Base-by-base conservation (phyloP, 2,888 invertebrate genomes). In the Drosophila robusta region DNA sequence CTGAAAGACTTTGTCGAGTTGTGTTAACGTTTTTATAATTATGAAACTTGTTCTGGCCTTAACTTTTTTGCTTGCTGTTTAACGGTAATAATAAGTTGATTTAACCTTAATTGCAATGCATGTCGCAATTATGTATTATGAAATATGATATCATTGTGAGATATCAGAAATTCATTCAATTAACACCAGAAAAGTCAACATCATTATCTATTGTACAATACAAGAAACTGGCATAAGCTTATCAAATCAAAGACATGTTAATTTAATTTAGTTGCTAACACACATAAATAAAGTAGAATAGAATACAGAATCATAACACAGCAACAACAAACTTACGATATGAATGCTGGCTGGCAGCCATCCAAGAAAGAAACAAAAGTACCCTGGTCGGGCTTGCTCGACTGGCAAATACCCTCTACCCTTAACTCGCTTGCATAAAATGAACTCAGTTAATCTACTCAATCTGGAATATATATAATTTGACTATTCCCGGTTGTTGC, bases 101-200 rank as follows among this genome's bases (percentile, higher is more conserved):
- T 42, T 34, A 26, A 49, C 39, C 34, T 16, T 64, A 44, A 42
- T 42, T 64, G 29, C 64, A 26, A 32, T 62, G 32, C 29, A 45
- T 29, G 29, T n/a, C 14, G 61, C 32, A 26, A 26, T 18, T 34
- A 47, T 18, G 18, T 26, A 50, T 36, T 42, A 29, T 39, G 52
- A 18, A 51, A 45, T 56, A 52, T 38, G 16, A 45, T 38, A 64
- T 32, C 26, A 39, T 34, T 39, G 12, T 4, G n/a, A 22, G 32
- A 51, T 42, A 63, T 63, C 49, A 5, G 36, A 16, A 41, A 34
- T 18, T 63, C 41, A 64, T 49, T 63, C 64, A 49, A 64, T 42
- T 42, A 63, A 36, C 63, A 14, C 16, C 34, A 34, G 12, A 64
- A 70, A 72, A 63, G 65, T 51, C 41, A 65, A 70, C 41, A 65